Conservation (phyloP, 2,888 invertebrate species). For the Chorisops tibialis region DNA sequence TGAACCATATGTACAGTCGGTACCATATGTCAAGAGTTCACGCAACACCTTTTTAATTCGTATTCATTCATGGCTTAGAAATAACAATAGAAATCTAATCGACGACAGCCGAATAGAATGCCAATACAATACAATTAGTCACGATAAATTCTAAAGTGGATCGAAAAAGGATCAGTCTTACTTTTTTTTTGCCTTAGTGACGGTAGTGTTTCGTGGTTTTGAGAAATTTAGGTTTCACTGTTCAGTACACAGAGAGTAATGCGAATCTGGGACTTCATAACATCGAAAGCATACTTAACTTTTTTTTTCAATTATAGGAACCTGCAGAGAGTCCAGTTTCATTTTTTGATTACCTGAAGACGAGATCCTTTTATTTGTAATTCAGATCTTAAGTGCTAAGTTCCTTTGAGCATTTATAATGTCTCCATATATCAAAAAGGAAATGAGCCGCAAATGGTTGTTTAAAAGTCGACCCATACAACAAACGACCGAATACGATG, state of each 20-base stretch:
- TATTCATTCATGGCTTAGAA: not conserved
- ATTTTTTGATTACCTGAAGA: no score
- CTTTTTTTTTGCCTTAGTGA: no score
- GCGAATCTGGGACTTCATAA: no score
- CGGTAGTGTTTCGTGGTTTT: no score
- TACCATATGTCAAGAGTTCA: not conserved
- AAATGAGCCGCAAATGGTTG: slow-evolving; percentile 22
- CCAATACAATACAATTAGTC: not conserved
- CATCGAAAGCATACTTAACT: no score
- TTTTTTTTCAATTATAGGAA: no score
- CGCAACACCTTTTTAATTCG: not conserved
- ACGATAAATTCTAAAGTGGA: not conserved
- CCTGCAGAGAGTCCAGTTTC: no score
- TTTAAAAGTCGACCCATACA: slow-evolving; percentile 16
- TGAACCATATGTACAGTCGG: no score
- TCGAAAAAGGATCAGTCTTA: not conserved
- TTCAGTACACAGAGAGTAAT: no score
- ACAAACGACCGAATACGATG: slow-evolving; percentile 25
- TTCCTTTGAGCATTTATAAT: not conserved
- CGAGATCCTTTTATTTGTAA: no score
- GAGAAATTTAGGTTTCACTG: no score
- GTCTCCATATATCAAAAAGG: slow-evolving; percentile 7
- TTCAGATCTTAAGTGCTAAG: no score
- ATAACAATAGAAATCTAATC: not conserved
- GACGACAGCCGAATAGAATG: not conserved